phyloP scores from a whole-genome alignment of 1,140 invertebrate genomes.

The Schlechtendalia chinensis region DNA sequence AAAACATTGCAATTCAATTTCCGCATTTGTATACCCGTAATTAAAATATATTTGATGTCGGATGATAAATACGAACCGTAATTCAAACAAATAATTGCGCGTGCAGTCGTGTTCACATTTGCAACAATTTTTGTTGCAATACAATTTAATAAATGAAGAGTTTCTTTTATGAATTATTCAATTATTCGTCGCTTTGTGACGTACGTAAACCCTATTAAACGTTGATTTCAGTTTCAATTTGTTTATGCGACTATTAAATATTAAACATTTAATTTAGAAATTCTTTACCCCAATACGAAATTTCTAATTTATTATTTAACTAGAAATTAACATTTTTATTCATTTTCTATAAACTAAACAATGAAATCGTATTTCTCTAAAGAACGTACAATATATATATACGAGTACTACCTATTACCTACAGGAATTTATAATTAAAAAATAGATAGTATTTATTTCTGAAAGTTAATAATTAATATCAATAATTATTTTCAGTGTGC shows the following conservation, averaged over 20 bases:
- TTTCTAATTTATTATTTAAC: too few species aligned
- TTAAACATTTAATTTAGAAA: neutral
- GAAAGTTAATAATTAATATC: too few species aligned
- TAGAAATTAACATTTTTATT: too few species aligned
- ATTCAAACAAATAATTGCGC: neutral
- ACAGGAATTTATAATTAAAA: too few species aligned
- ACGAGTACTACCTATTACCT: too few species aligned
- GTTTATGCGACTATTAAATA: neutral
- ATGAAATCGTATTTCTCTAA: too few species aligned
- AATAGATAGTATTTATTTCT: too few species aligned
- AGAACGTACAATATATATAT: too few species aligned
- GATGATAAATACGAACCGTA: conserved; percentile 9
- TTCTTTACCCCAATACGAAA: too few species aligned
- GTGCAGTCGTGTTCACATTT: neutral
- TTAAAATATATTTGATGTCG: neutral
- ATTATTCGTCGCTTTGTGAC: neutral
- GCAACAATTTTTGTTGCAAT: neutral
- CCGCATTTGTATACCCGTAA: conserved; percentile 3
- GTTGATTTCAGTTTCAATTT: neutral
- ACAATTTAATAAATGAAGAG: conserved; percentile 11
- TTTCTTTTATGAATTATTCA: neutral
- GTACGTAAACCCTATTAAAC: neutral
- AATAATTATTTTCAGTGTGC: too few species aligned
- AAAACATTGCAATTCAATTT: neutral
- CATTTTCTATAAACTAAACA: too few species aligned